Conservation (phyloP, 2,113 vertebrate species). For the Brachyistius frenatus region DNA sequence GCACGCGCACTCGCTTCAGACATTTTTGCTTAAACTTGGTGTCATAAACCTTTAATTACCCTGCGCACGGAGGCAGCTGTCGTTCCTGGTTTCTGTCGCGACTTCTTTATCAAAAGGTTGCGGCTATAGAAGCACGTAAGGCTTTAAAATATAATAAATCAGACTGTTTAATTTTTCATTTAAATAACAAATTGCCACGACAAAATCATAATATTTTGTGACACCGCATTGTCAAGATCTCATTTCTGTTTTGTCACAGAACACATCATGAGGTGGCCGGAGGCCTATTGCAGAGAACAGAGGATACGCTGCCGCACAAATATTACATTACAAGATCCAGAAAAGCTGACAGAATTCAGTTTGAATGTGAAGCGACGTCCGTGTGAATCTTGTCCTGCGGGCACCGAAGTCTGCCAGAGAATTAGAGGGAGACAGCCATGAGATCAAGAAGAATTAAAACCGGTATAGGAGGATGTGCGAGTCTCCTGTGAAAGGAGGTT, state of each 20-base stretch:
- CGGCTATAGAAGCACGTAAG: no score
- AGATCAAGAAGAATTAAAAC: conserved; percentile 79
- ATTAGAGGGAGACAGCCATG: conserved; percentile 55
- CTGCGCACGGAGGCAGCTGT: background rate
- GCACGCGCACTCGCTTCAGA: background rate
- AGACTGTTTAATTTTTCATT: background rate
- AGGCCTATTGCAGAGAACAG: conserved; percentile 19
- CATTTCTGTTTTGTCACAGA: conserved; percentile 22
- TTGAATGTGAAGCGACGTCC: conserved; percentile 40
- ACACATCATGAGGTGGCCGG: conserved; percentile 1
- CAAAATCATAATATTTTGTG: background rate
- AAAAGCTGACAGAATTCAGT: conserved; percentile 50
- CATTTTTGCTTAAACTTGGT: background rate
- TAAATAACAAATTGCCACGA: background rate
- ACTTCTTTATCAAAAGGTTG: background rate
- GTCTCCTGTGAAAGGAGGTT: conserved; percentile 48
- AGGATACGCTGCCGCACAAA: conserved; percentile 54
- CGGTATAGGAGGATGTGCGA: conserved; percentile 47
- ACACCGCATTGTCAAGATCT: conserved; percentile 7
- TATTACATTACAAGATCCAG: conserved; percentile 63
- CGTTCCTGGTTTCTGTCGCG: background rate
- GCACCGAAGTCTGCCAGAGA: conserved; percentile 43
- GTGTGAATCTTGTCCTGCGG: conserved; percentile 64
- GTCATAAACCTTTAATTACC: conserved; percentile 17
- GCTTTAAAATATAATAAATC: no score